Evolutionary conservation across 2,113 vertebrate species (phyloP), one percentile per base, ranked within the genome.

Genomic region (Anolis carolinensis): DNA sequence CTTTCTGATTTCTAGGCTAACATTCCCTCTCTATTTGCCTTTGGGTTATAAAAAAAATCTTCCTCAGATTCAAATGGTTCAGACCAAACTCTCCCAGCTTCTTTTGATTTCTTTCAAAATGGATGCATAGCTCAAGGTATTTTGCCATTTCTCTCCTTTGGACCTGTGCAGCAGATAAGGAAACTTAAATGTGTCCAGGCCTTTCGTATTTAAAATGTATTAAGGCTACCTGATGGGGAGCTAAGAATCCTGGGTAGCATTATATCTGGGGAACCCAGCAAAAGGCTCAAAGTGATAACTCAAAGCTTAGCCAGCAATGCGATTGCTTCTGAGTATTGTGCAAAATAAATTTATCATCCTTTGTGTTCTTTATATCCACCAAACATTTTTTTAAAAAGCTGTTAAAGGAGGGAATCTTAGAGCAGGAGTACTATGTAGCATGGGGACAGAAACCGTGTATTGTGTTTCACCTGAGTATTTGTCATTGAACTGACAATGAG

Each of bases 401-500:
- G 93, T 92, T 91, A 72, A 68, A 89, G 91, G 92, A 94, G 92
- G 94, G 92, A 93, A 94, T 92, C 90, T 93, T 95, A 63, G 93
- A 92, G 87, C 89, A 94, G 93, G 90, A 96, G 91, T 89, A 90
- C 93, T 86, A 90, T 92, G 94, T 90, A 92, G 89, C 91, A 88
- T 88, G 91, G 94, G 88, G 83, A 91, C 91, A 94, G 83, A 93
- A 87, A 90, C 92, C 92, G 91, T 21, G 91, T 93, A 93, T 90
- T 39, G 76, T 90, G 94, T 94, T 93, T 96, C 95, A 96, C 96
- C 96, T 96, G 96, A 96, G 96, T 96, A 94, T 95, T 96, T 95
- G 95, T 96, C 91, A 94, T 92, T 93, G 93, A 74, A 94, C 89
- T 94, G 91, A 96, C 95, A 96, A 92, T 93, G 94, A 96, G 93